Evolutionary conservation across 2,888 invertebrate species (phyloP), one percentile per base, ranked within the genome.

Genomic region (Cylindroiulus punctatus): DNA sequence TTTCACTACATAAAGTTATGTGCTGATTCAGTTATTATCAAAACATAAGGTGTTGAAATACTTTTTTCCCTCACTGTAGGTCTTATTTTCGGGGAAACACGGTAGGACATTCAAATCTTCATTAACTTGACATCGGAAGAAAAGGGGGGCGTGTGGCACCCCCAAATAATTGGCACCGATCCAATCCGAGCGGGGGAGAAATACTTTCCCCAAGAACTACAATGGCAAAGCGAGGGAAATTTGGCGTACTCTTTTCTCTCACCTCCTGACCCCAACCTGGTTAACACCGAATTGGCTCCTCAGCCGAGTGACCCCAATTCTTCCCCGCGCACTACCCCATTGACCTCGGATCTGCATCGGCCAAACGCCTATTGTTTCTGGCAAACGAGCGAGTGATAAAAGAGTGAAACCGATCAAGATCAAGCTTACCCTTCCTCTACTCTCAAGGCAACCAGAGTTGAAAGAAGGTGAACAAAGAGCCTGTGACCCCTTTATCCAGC

Each of bases 281-380:
- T 44, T 44, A 44, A 8, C 44, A 44, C 44, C 26, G 10, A 65
- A 65, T 10, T 26, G 5, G 65, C 65, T 26, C 76, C 76, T 76
- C 76, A 76, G 14, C 76, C 76, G 76, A 76, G 26, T 76, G 76
- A 76, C 76, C 76, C 30, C 76, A 76, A 76, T 76, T 76, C 76
- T 14, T 76, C 22, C 7, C 5, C 12, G 14, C 76, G 30, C 12
- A 76, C 76, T 76, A 26, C 76, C 76, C 76, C 26, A 76, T 30
- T 76, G 76, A 76, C 76, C 76, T 76, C 26, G 22, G n/a, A 57
- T 57, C 57, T 22, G 57, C 52, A 52, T 52, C 8, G 57, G 14
- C 76, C 30, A 30, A 76, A 76, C 10, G 12, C 22, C 30, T 76
- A 76, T 76, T 76, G 76, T 30, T 76, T 76, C 76, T 76, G 76